Evolutionary conservation across 2,888 invertebrate species (phyloP).

Genomic region (Euzetes globulus): DNA sequence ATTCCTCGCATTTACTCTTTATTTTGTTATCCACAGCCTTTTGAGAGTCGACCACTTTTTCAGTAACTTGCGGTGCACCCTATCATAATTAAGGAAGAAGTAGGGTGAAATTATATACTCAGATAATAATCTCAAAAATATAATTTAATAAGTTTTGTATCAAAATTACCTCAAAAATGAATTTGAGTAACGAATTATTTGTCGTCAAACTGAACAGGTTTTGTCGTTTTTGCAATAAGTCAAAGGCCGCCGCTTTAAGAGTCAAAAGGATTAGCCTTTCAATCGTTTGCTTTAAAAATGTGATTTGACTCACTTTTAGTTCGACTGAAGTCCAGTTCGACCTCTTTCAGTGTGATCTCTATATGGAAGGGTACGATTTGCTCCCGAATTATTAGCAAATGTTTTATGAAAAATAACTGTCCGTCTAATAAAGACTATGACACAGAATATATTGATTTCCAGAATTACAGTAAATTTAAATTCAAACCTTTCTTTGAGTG

Average conservation of each 20-base stretch:
- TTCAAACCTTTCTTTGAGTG: conserved; percentile 57
- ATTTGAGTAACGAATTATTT: conserved; percentile 87
- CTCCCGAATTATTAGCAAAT: conserved; percentile 87
- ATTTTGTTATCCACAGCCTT: conserved; percentile 90
- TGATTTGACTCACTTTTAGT: conserved; percentile 38
- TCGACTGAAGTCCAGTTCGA: conserved; percentile 72
- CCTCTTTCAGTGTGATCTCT: conserved; percentile 86
- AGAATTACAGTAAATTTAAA: conserved; percentile 25
- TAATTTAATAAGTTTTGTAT: background rate
- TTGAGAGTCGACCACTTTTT: conserved; percentile 84
- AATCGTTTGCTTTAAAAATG: background rate
- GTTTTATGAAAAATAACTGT: conserved; percentile 94
- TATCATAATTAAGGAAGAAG: conserved; percentile 52
- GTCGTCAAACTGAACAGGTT: conserved; percentile 76
- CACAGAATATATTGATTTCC: conserved; percentile 23
- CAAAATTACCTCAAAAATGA: conserved; percentile 52
- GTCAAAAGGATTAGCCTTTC: background rate
- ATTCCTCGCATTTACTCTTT: conserved; percentile 77
- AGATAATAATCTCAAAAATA: too few species aligned
- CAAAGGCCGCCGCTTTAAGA: conserved; percentile 51
- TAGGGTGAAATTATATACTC: too few species aligned
- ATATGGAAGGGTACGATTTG: conserved; percentile 96
- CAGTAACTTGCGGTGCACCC: conserved; percentile 86
- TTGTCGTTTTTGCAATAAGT: conserved; percentile 59
- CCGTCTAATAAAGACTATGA: conserved; percentile 72